These are phyloP conservation scores for Diarsia dahlii DNA, from an alignment of 2,888 invertebrate genomes.

Conservation along the genomic window DNA sequence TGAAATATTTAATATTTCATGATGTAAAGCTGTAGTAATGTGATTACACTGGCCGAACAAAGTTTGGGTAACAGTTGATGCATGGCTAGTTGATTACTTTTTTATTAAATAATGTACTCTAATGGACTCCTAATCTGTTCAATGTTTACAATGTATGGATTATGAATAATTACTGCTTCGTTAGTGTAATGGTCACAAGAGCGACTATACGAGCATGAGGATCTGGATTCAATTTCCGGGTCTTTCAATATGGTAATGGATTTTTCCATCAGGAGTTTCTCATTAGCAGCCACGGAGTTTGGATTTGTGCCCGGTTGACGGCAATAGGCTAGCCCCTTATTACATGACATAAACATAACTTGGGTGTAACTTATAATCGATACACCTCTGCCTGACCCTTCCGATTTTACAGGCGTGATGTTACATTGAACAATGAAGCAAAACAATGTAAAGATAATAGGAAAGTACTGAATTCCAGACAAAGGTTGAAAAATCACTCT, in stretches of 20 bases:
- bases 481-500: constrained; percentile 28
- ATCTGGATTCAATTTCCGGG: no score
- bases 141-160: constrained; percentile 7
- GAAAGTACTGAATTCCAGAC: constrained; percentile 17
- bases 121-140: constrained; percentile 15
- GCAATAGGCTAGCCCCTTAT: no score
- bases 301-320: no score
- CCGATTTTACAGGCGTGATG: no score
- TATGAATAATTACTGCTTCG: constrained; percentile 3
- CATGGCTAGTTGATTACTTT: constrained; percentile 38
- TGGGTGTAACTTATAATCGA: no score
- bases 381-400: no score
- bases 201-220: no score
- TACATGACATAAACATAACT: no score
- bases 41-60: constrained; percentile 37
- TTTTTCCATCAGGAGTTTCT: no score
- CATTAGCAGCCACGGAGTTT: no score
- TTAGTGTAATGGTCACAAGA: no score
- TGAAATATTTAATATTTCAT: constrained; percentile 38
- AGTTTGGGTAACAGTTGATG: constrained; percentile 26
- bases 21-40: constrained; percentile 25
- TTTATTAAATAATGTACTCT: constrained; percentile 44
- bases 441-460: constrained; percentile 29
- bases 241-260: no score
- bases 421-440: neutral